These are phyloP conservation scores for Ardeotis arabs DNA, from an alignment of 2,113 vertebrate genomes.

Conservation along the genomic window DNA sequence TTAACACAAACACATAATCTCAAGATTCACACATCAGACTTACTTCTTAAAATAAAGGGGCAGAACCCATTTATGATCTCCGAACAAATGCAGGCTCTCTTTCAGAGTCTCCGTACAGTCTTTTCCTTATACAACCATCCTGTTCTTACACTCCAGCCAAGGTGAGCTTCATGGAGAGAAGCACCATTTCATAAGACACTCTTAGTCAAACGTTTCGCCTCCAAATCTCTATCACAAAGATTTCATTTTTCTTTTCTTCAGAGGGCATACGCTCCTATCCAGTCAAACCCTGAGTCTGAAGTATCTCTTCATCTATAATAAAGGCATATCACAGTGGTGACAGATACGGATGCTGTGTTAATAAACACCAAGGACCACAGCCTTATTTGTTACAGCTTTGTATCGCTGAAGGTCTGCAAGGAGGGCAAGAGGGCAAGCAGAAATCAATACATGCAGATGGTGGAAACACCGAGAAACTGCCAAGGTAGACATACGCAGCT, in stretches of 20 bases:
- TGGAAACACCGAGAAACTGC: background rate
- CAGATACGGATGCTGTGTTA: background rate
- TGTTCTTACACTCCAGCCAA: background rate
- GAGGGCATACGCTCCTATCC: background rate
- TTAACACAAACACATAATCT: background rate
- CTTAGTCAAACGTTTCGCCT: background rate
- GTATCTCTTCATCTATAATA: background rate
- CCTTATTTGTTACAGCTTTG: background rate
- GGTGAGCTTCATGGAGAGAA: background rate
- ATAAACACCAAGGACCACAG: background rate
- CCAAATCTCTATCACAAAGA: background rate
- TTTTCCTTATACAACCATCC: background rate
- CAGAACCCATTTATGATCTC: background rate
- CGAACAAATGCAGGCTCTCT: background rate
- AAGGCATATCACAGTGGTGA: background rate
- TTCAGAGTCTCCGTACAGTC: background rate
- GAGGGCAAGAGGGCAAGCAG: background rate
- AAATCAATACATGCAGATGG: background rate
- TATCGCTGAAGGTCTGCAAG: background rate
- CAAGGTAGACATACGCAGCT: background rate
- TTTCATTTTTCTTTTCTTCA: background rate
- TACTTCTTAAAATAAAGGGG: background rate
- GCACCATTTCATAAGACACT: background rate
- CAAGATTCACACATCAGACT: background rate
- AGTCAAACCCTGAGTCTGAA: background rate